Conservation (phyloP, 2,113 vertebrate species). For the Carassius auratus region DNA sequence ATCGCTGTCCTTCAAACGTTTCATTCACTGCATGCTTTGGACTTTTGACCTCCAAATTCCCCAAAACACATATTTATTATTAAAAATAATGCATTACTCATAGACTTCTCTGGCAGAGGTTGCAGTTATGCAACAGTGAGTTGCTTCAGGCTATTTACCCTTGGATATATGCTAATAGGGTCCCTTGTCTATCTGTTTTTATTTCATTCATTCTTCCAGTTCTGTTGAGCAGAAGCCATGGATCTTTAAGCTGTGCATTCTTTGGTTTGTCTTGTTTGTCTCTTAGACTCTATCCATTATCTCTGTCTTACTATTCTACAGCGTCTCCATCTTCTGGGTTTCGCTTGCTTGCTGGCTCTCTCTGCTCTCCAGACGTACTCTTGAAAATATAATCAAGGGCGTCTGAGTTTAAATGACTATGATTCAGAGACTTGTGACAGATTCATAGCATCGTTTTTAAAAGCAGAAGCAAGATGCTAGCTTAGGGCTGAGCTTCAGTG, state of each 20-base stretch:
- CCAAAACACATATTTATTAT: constrained; percentile 8
- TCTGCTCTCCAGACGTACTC: constrained; percentile 2
- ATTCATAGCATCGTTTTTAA: background rate
- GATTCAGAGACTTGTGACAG: background rate
- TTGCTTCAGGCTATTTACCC: constrained; percentile 35
- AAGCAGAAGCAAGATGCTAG: background rate
- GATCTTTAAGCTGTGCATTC: constrained; percentile 1
- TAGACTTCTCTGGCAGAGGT: background rate
- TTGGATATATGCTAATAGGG: constrained; percentile 2
- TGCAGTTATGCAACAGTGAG: background rate
- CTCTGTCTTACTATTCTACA: background rate
- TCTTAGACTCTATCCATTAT: constrained; percentile 27
- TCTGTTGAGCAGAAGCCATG: background rate
- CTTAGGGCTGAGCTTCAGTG: background rate
- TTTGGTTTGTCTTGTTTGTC: constrained; percentile 10
- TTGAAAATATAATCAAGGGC: constrained; percentile 15
- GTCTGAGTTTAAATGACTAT: background rate
- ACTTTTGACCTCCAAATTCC: background rate
- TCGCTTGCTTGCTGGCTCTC: constrained; percentile 1
- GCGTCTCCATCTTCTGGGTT: background rate
- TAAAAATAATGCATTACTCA: constrained; percentile 22
- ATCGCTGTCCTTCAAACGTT: background rate
- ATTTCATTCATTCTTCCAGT: constrained; percentile 9
- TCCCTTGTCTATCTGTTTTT: constrained; percentile 15
- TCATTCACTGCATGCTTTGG: background rate